Conservation (phyloP, 2,888 invertebrate genomes). For the Cryptosula pallasiana region DNA sequence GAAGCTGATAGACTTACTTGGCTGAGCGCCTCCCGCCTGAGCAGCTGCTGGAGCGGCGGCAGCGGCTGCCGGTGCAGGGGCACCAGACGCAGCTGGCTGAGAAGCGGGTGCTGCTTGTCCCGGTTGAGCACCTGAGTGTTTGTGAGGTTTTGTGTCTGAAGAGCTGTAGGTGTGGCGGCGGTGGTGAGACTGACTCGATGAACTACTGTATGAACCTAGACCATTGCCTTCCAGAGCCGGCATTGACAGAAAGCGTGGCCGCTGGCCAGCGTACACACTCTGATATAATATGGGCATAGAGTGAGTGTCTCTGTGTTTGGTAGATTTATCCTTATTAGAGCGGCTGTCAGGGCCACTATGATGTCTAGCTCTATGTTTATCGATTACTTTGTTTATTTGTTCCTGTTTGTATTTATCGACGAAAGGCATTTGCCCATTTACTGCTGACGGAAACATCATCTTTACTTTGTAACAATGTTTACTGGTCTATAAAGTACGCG, state of each 20-base stretch:
- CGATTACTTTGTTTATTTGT: constrained; percentile 11
- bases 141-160: background rate
- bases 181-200: background rate
- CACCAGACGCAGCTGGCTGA: constrained; percentile 35
- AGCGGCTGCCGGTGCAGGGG: constrained; percentile 27
- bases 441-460: constrained; percentile 24
- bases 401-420: constrained; percentile 21
- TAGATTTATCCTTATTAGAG: background rate
- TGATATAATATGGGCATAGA: constrained; percentile 19
- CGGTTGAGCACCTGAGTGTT: constrained; percentile 31
- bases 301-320: constrained; percentile 1
- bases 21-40: background rate
- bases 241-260: constrained; percentile 12
- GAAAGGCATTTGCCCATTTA: constrained; percentile 23
- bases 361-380: constrained; percentile 4
- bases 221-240: background rate
- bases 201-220: no score
- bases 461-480: background rate
- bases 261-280: background rate
- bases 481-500: no score
- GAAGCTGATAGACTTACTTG: no score
- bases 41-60: constrained; percentile 35
- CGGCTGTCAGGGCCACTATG: constrained; percentile 21
- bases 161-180: background rate
- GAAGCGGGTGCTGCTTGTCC: constrained; percentile 31